phyloP scores from a whole-genome alignment of 2,888 invertebrate genomes.

The Aphodius granarius region DNA sequence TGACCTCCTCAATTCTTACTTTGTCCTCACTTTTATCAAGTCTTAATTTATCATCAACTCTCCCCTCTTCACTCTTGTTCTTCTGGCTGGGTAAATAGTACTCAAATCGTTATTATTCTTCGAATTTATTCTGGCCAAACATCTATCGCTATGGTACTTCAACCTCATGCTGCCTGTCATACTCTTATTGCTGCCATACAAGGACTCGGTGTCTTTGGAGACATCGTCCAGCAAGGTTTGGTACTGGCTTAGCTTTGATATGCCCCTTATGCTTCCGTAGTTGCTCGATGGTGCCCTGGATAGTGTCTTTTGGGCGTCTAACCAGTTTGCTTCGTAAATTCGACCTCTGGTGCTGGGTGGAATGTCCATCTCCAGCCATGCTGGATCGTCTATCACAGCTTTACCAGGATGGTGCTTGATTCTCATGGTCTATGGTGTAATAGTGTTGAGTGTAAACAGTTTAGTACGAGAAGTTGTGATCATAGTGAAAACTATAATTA shows the following conservation, averaged over 20 bases:
- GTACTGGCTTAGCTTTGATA: slow-evolving; percentile 37
- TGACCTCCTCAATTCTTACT: too few relatives aligned
- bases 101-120: slow-evolving; percentile 39
- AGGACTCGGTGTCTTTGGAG: slow-evolving; percentile 18
- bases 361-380: slow-evolving; percentile 67
- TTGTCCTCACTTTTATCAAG: too few relatives aligned
- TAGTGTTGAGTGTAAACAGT: too few relatives aligned
- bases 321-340: slow-evolving; percentile 84
- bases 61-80: slow-evolving; percentile 19
- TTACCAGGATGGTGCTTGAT: slow-evolving; percentile 84
- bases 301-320: slow-evolving; percentile 67
- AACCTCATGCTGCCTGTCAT: slow-evolving; percentile 41
- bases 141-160: slow-evolving; percentile 51
- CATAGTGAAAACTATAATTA: too few relatives aligned
- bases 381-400: slow-evolving; percentile 66
- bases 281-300: slow-evolving; percentile 50
- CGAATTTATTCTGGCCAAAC: slow-evolving; percentile 47
- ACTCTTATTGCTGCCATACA: slow-evolving; percentile 17
- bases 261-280: slow-evolving; percentile 22
- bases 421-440: slow-evolving; percentile 62
- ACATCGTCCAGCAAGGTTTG: slow-evolving; percentile 46
- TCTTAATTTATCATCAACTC: slow-evolving; percentile 18
- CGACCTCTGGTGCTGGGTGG: slow-evolving; percentile 69
- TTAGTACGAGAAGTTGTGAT: too few relatives aligned
- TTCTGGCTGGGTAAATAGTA: slow-evolving; percentile 42